phyloP scores from a whole-genome alignment of 1,140 invertebrate species.

The Elymnias hypermnestra region DNA sequence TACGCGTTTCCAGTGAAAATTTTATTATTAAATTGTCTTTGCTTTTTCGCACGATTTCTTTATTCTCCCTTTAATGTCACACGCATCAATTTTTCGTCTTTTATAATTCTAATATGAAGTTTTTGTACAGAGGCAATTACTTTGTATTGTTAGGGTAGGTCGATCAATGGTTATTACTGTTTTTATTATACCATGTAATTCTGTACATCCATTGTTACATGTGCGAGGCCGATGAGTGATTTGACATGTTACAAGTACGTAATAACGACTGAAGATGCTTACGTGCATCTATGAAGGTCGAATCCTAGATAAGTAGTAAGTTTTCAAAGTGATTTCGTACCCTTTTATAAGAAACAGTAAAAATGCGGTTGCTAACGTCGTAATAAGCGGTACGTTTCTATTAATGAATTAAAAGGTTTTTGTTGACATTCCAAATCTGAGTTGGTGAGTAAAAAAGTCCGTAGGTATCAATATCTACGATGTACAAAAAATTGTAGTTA shows the following conservation, averaged over 20 bases:
- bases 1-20: slow-evolving; percentile 14
- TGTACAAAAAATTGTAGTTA: too few relatives aligned
- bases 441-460: not conserved
- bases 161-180: slow-evolving; percentile 2
- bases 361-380: too few relatives aligned
- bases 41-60: slow-evolving; percentile 35
- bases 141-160: slow-evolving; percentile 12
- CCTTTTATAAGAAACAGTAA: too few relatives aligned
- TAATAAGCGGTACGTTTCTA: too few relatives aligned
- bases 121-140: too few relatives aligned
- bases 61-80: slow-evolving; percentile 12
- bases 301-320: not conserved
- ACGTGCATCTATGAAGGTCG: slow-evolving; percentile 10
- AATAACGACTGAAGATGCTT: slow-evolving; percentile 18
- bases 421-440: slow-evolving; percentile 8
- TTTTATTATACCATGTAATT: slow-evolving; percentile 2
- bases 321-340: too few relatives aligned
- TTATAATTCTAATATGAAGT: too few relatives aligned
- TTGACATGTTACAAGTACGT: slow-evolving; percentile 15
- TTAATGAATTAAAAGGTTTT: too few relatives aligned
- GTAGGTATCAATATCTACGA: too few relatives aligned
- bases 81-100: slow-evolving; percentile 3
- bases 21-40: slow-evolving; percentile 4
- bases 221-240: slow-evolving; percentile 19
- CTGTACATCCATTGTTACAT: slow-evolving; percentile 14